These are phyloP conservation scores for Dasyurus viverrinus DNA, from an alignment of 2,113 vertebrate genomes.

Conservation along the genomic window DNA sequence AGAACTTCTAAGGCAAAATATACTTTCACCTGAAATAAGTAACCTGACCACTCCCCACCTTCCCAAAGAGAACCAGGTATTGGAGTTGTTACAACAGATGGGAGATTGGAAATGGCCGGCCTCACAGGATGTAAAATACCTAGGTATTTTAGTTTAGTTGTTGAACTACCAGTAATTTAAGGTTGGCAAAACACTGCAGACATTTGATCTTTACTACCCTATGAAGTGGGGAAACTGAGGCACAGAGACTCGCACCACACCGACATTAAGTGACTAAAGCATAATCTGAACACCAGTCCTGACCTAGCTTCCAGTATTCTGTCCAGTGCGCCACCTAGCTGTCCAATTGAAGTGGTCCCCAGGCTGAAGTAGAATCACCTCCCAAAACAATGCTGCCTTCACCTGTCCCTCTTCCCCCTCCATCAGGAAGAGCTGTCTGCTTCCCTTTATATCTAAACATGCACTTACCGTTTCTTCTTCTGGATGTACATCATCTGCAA, in stretches of 20 bases:
- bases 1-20: neutral
- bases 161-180: neutral
- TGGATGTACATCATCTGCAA: constrained; percentile 93
- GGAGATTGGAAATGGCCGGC: too few species aligned
- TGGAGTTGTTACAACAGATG: too few species aligned
- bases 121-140: too few species aligned
- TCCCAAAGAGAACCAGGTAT: too few species aligned
- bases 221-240: neutral
- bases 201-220: neutral
- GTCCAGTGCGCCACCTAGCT: neutral
- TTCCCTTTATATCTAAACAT: neutral
- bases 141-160: too few species aligned
- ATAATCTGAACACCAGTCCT: neutral
- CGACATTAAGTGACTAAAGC: neutral
- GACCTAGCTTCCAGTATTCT: neutral
- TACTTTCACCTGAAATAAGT: neutral
- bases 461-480: constrained; percentile 91
- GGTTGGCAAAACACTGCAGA: neutral
- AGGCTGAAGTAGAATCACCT: neutral
- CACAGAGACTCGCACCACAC: neutral
- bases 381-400: neutral
- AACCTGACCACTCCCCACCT: neutral
- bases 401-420: neutral
- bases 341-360: neutral
- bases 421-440: neutral